A percentile compares a stretch with the other conserved stretches of the same genome.
Evolutionary conservation across 2,113 vertebrate genomes (phyloP).

Genomic region (Neodontobutis hainanensis): DNA sequence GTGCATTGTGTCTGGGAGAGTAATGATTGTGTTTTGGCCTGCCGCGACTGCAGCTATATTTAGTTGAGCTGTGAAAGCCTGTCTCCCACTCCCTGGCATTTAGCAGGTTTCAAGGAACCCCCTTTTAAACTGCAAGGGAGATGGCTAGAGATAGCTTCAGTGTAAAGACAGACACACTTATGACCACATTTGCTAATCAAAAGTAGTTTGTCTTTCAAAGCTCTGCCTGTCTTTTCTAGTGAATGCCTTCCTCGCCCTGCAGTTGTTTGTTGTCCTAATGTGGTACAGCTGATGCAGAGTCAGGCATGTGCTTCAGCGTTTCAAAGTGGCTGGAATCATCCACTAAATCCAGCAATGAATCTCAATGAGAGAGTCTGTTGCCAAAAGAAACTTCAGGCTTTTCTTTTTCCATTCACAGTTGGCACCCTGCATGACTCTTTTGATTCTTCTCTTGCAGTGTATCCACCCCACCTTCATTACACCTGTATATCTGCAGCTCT

Average conservation of each 20-base stretch:
- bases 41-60: constrained; percentile 68
- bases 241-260: constrained; percentile 7
- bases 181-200: constrained; percentile 39
- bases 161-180: constrained; percentile 8
- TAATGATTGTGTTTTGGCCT: constrained; percentile 73
- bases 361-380: constrained; percentile 53
- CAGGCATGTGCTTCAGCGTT: constrained; percentile 39
- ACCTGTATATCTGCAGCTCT: constrained; percentile 19
- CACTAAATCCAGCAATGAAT: constrained; percentile 56
- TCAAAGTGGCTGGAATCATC: constrained; percentile 51
- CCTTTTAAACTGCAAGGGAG: constrained; percentile 30
- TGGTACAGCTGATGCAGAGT: constrained; percentile 30
- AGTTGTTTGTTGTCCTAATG: constrained; percentile 10
- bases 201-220: constrained; percentile 9
- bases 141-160: constrained; percentile 21
- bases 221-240: constrained; percentile 4
- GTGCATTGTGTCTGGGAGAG: constrained; percentile 65
- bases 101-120: constrained; percentile 64
- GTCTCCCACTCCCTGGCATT: constrained; percentile 53
- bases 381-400: constrained; percentile 59
- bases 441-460: constrained; percentile 13
- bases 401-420: constrained; percentile 23
- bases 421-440: constrained; percentile 38
- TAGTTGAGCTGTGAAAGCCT: constrained; percentile 66
- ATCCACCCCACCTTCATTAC: not conserved